Conservation (phyloP, 2,888 invertebrate genomes). For the Drosophila tripunctata region DNA sequence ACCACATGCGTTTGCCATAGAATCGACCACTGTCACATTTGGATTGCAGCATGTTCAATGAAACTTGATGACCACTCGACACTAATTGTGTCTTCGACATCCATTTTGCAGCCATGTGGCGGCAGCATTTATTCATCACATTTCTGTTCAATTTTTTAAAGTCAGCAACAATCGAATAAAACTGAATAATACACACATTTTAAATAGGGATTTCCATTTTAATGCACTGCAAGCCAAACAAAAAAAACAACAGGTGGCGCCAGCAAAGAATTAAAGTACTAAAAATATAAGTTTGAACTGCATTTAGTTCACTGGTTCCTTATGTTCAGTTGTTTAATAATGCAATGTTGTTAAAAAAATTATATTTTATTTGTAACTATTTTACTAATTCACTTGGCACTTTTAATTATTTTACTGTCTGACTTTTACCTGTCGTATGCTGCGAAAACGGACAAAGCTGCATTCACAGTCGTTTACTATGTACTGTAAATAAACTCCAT, state of each 20-base stretch:
- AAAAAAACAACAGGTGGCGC: neutral
- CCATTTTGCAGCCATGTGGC: slow-evolving; percentile 7
- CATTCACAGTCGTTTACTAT: neutral
- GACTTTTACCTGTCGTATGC: too few relatives aligned
- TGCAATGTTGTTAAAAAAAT: too few relatives aligned
- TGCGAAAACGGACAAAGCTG: neutral
- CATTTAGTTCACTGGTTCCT: neutral
- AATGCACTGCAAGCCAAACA: neutral
- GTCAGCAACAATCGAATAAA: neutral
- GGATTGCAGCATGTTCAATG: slow-evolving; percentile 11
- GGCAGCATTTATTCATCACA: neutral
- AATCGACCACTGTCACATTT: neutral
- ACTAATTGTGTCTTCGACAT: slow-evolving; percentile 53
- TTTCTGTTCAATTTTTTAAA: neutral
- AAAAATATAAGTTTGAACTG: neutral
- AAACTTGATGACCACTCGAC: slow-evolving; percentile 46
- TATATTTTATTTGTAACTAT: neutral
- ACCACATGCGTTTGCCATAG: slow-evolving; percentile 32
- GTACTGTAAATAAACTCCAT: neutral
- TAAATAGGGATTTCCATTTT: neutral
- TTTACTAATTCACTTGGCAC: neutral
- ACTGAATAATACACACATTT: neutral
- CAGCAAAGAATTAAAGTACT: neutral
- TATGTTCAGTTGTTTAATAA: neutral
- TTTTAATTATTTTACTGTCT: neutral